phyloP scores from a whole-genome alignment of 1,140 invertebrate species.

The Neocloeon triangulifer region DNA sequence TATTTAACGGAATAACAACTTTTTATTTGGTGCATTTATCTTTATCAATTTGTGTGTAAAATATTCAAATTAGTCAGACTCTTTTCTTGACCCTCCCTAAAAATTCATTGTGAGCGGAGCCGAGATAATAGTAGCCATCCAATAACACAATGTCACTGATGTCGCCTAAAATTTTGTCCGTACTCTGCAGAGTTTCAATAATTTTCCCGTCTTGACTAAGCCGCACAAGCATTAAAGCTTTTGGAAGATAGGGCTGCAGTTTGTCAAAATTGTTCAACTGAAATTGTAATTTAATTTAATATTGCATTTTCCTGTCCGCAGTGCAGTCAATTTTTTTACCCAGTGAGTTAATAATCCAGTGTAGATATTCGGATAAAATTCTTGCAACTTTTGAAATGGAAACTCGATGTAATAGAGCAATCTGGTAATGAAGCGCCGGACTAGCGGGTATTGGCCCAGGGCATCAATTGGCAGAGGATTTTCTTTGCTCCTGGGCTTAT shows the following conservation, averaged over 20 bases:
- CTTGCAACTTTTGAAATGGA: constrained; percentile 28
- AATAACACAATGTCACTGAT: constrained; percentile 35
- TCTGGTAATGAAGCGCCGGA: constrained; percentile 33
- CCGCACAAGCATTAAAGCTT: constrained; percentile 26
- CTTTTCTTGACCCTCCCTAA: constrained; percentile 36
- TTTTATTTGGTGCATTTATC: too few relatives aligned
- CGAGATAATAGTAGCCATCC: constrained; percentile 30
- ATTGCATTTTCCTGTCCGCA: constrained; percentile 6
- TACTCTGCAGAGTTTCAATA: constrained; percentile 28
- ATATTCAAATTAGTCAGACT: too few relatives aligned
- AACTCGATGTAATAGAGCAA: constrained; percentile 26
- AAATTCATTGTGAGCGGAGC: constrained; percentile 43
- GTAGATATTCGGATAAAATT: constrained; percentile 29
- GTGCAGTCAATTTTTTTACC: too few relatives aligned
- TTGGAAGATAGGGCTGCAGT: constrained; percentile 12
- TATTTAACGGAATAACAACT: too few relatives aligned
- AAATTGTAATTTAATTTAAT: constrained; percentile 5
- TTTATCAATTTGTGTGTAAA: too few relatives aligned
- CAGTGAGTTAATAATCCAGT: constrained; percentile 24
- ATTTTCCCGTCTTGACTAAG: constrained; percentile 39
- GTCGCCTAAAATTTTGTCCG: constrained; percentile 19
- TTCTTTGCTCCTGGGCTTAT: constrained; percentile 22
- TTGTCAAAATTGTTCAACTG: constrained; percentile 10
- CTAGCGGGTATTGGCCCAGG: constrained; percentile 25
- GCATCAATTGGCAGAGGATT: constrained; percentile 22